Evolutionary conservation across 2,113 vertebrate genomes (phyloP), one percentile per base, ranked within the genome.

Genomic region (Puffinus mauretanicus): DNA sequence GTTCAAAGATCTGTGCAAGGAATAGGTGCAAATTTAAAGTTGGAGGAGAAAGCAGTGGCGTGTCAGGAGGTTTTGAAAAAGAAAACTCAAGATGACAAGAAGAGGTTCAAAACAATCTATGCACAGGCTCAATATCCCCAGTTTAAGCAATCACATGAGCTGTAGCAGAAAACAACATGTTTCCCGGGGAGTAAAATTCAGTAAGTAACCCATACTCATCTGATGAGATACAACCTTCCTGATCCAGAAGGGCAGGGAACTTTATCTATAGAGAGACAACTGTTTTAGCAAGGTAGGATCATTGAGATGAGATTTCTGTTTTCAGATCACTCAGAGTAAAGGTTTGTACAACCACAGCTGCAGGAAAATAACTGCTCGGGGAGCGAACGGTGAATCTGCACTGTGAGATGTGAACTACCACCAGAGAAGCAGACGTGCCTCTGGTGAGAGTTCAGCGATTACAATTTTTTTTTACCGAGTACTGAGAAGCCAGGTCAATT

Each of bases 1-100:
- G 69, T 21, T 91, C 86, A 89, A 42, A 82, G 77, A 36, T 30
- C 81, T 75, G 72, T 2, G 8, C 32, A 44, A 82, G 97, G 95
- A 91, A 91, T 87, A 38, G 78, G 88, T 67, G 32, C 62, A 82
- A 57, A 73, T 34, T 1, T n/a, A 55, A 81, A 71, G 70, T 30
- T 10, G 0, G 44, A n/a, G 69, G 66, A 73, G 84, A 70, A 81
- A 86, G 69, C 4, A 6, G 52, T 4, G 30, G 10, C 0, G 5
- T 2, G 24, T 44, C 55, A 55, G 57, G 32, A 36, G 38, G n/a
- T 14, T 60, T 9, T 44, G 36, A 42, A 75, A 62, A 75, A 62
- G 11, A 67, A 32, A 84, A 46, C 16, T 55, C 44, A n/a, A 34
- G 34, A 26, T 17, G 70, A 14, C 11, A 83, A 25, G 38, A 82